phyloP scores from a whole-genome alignment of 1,140 invertebrate species.

The Phymastichus coffea region DNA sequence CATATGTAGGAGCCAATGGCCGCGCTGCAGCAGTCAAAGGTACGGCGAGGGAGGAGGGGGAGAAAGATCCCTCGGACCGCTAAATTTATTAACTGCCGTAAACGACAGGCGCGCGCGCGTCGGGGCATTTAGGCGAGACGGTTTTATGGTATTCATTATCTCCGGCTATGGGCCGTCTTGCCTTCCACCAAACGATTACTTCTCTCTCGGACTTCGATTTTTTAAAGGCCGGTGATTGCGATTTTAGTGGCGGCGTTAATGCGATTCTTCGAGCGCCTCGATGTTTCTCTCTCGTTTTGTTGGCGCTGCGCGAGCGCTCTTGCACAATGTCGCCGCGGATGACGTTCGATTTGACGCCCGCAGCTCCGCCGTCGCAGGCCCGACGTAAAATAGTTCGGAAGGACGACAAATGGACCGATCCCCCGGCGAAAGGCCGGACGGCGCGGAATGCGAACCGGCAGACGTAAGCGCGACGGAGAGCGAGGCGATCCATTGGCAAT shows the following conservation, averaged over 20 bases:
- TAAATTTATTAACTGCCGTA: slow-evolving; percentile 30
- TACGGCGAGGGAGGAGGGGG: background rate
- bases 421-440: background rate
- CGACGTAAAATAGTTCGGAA: no score
- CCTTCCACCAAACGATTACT: background rate
- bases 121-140: slow-evolving; percentile 23
- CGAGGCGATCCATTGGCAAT: background rate
- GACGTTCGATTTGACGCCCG: background rate
- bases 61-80: slow-evolving; percentile 17
- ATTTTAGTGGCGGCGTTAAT: slow-evolving; percentile 5
- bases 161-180: slow-evolving; percentile 1
- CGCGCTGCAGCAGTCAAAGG: background rate
- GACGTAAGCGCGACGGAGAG: background rate
- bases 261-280: background rate
- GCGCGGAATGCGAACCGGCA: no score
- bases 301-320: background rate
- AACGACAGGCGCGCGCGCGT: slow-evolving; percentile 18
- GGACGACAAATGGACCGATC: no score
- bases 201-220: slow-evolving; percentile 9
- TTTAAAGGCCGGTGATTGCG: slow-evolving; percentile 14
- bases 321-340: background rate
- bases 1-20: slow-evolving; percentile 14
- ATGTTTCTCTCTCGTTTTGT: background rate
- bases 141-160: slow-evolving; percentile 30
- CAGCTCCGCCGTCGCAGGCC: background rate